phyloP scores from a whole-genome alignment of 1,140 invertebrate species.

The Drosophila pallidifrons region DNA sequence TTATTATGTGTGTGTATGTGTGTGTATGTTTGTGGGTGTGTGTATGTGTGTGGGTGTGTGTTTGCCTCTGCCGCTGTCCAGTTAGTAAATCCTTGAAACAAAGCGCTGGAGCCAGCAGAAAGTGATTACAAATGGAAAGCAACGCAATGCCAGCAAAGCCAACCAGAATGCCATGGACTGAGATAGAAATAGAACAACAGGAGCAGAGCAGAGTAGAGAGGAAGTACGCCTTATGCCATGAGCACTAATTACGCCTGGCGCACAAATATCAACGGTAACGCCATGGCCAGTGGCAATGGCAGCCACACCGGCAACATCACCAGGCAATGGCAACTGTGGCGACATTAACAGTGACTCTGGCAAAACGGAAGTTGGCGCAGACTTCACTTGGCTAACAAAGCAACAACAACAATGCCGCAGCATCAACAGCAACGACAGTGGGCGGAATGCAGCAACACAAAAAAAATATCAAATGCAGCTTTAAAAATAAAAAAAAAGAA shows the following conservation, averaged over 20 bases:
- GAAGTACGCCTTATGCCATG: slow-evolving; percentile 77
- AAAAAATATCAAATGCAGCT: slow-evolving; percentile 34
- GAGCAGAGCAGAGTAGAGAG: slow-evolving; percentile 35
- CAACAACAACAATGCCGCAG: slow-evolving; percentile 49
- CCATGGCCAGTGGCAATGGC: slow-evolving; percentile 14
- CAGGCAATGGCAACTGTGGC: slow-evolving; percentile 65
- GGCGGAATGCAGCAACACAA: slow-evolving; percentile 2
- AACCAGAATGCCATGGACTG: slow-evolving; percentile 16
- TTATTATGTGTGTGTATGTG: slow-evolving; percentile 38
- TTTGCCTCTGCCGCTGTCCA: slow-evolving; percentile 38
- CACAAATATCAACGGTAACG: slow-evolving; percentile 72
- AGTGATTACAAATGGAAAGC: slow-evolving; percentile 75
- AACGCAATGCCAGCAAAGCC: slow-evolving; percentile 18
- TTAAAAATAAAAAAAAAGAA: slow-evolving; percentile 26
- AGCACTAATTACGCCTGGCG: slow-evolving; percentile 76
- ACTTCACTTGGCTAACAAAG: slow-evolving; percentile 77
- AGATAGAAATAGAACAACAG: slow-evolving; percentile 31
- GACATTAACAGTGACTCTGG: slow-evolving; percentile 60
- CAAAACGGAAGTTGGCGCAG: slow-evolving; percentile 65
- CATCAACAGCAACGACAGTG: slow-evolving; percentile 14
- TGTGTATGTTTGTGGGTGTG: slow-evolving; percentile 21
- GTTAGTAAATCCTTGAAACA: slow-evolving; percentile 64
- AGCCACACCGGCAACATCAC: not conserved
- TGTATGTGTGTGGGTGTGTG: slow-evolving; percentile 13
- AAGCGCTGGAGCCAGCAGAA: slow-evolving; percentile 53